These are phyloP conservation scores for Serrognathus titanus DNA, from an alignment of 2,888 invertebrate species.

Conservation along the genomic window DNA sequence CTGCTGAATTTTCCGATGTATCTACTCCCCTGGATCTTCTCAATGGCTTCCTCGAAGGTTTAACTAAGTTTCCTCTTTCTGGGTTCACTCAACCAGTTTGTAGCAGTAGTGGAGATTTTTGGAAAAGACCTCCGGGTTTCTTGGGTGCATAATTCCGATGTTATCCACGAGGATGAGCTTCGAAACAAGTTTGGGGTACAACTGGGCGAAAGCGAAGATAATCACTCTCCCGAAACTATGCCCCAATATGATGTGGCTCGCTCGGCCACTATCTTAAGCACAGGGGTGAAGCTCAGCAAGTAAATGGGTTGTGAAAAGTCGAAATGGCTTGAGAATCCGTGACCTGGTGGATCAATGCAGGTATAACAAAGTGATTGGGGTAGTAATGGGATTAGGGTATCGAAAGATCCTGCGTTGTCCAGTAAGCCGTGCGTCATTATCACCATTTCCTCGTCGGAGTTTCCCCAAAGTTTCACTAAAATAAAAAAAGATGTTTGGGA, in stretches of 20 bases:
- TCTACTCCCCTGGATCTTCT: constrained; percentile 2
- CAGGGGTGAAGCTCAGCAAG: constrained; percentile 14
- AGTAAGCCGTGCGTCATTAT: constrained; percentile 58
- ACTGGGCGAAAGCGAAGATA: constrained; percentile 32
- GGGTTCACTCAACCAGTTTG: constrained; percentile 4
- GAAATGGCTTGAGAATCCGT: constrained; percentile 57
- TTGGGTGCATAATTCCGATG: background rate
- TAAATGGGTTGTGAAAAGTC: constrained; percentile 35
- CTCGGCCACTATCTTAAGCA: constrained; percentile 10
- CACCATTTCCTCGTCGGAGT: constrained; percentile 53
- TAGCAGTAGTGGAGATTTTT: background rate
- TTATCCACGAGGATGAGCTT: background rate
- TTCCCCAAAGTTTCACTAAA: constrained; percentile 61
- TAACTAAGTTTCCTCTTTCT: background rate
- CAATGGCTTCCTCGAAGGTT: constrained; percentile 8
- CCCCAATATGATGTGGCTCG: constrained; percentile 17
- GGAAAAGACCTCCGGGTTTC: constrained; percentile 1
- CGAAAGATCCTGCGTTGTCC: constrained; percentile 60
- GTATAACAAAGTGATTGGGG: constrained; percentile 50
- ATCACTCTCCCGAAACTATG: constrained; percentile 52
- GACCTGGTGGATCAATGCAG: constrained; percentile 59
- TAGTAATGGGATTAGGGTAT: constrained; percentile 54
- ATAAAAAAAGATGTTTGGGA: background rate
- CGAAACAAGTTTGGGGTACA: constrained; percentile 17
- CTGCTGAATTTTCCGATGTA: constrained; percentile 5